Base-by-base conservation (phyloP, 2,888 invertebrate species). In the Temnothorax ravouxi region DNA sequence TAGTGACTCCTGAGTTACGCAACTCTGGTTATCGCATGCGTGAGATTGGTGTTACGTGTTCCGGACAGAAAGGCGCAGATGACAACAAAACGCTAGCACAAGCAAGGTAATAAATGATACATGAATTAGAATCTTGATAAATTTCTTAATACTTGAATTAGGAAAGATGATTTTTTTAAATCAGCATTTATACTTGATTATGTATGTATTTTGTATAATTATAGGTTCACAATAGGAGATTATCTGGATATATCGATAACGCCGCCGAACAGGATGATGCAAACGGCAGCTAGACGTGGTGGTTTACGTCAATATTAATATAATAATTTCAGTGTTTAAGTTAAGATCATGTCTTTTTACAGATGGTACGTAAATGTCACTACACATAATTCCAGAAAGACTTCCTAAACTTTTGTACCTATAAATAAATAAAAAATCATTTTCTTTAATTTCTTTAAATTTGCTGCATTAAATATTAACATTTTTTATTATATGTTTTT, bases 171-270 rank as follows among this genome's bases (percentile, higher is more conserved):
- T 44, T 3, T 47, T 71, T 9, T 38, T 11, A 34, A 21, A 59
- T 59, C 50, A 21, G 6, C 6, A 21, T 47, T 44, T 56, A 38
- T 13, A 59, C 8, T 21, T 47, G 13, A 56, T 44, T 41, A 21
- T n/a, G n/a, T 56, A 5, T 8, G 9, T 34, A 84, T 84, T 77
- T 54, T 34, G 95, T 94, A 11, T 56, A 15, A 83, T 90, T 90
- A 4, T 91, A 96, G 99, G 92, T 99, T 99, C 94, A 97, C 97
- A 91, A 98, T 99, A 92, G 99, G 99, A 0, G 99, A 99, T 95
- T 99, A 98, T 95, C 96, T 99, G 95, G 99, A 99, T 95, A 99
- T 99, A 91, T 98, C 99, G 8, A 99, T 99, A 84, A 97, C 97
- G 41, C 97, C 97, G 52, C 98, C 98, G 0, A 97, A 97, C 90